Evolutionary conservation across 2,888 invertebrate genomes (phyloP).

Genomic region (Silvanus unidentatus): DNA sequence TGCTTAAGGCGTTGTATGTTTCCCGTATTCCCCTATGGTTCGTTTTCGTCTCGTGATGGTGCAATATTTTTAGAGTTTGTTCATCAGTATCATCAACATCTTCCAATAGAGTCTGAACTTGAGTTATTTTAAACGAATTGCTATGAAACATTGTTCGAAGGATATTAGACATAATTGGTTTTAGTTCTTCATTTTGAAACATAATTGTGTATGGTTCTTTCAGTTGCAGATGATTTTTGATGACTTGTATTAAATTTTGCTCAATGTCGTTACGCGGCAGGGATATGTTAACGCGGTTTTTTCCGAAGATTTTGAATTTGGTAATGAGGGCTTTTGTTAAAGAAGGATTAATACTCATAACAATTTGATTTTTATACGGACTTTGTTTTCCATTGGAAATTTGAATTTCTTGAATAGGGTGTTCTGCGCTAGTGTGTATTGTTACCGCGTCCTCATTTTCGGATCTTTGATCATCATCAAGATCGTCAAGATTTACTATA

Average conservation of each 20-base stretch:
- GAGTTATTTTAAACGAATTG: neutral
- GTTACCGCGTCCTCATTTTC: constrained; percentile 4
- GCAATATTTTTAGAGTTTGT: constrained; percentile 6
- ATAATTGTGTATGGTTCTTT: neutral
- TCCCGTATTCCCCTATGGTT: constrained; percentile 8
- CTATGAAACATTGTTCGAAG: neutral
- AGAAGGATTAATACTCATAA: neutral
- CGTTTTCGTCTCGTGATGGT: constrained; percentile 8
- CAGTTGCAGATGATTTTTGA: neutral
- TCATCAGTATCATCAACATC: constrained; percentile 7
- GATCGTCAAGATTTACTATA: constrained; percentile 1
- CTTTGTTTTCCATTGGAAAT: neutral
- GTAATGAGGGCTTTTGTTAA: neutral
- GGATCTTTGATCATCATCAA: neutral
- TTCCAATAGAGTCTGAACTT: constrained; percentile 1
- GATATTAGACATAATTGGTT: neutral
- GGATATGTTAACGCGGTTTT: neutral
- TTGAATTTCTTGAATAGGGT: constrained; percentile 6
- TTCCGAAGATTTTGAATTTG: neutral
- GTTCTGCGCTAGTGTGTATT: constrained; percentile 4
- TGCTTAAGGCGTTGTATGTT: constrained; percentile 5
- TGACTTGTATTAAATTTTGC: neutral
- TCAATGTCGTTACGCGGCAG: neutral
- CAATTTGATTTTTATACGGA: neutral
- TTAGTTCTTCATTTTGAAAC: neutral